phyloP scores from a whole-genome alignment of 2,888 invertebrate genomes.

The Agonopterix arenella region DNA sequence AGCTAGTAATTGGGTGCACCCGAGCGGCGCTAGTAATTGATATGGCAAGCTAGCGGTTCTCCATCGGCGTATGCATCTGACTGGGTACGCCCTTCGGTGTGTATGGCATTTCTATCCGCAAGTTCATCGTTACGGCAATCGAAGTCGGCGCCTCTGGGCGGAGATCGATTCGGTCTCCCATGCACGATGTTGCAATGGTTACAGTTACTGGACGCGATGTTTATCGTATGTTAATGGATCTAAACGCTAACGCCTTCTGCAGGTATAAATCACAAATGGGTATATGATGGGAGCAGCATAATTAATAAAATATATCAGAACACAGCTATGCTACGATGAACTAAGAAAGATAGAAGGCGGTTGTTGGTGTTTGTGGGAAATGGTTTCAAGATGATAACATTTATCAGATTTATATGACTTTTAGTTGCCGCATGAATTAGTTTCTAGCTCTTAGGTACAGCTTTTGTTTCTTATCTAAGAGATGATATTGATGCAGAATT shows the following conservation, averaged over 20 bases:
- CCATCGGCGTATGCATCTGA: constrained; percentile 41
- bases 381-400: too few relatives aligned
- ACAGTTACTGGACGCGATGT: constrained; percentile 54
- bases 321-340: too few relatives aligned
- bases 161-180: constrained; percentile 27
- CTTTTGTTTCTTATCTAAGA: too few relatives aligned
- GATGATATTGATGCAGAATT: too few relatives aligned
- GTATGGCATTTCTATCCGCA: constrained; percentile 33
- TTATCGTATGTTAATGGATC: constrained; percentile 52
- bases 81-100: constrained; percentile 45
- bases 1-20: constrained; percentile 69
- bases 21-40: constrained; percentile 68
- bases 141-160: constrained; percentile 33
- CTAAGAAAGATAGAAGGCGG: too few relatives aligned
- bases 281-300: too few relatives aligned
- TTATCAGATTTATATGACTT: too few relatives aligned
- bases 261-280: constrained; percentile 3
- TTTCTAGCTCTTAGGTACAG: too few relatives aligned
- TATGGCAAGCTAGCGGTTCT: constrained; percentile 67
- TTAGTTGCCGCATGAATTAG: too few relatives aligned
- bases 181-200: constrained; percentile 51
- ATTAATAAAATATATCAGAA: too few relatives aligned
- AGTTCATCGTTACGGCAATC: constrained; percentile 35
- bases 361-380: too few relatives aligned
- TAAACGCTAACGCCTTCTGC: constrained; percentile 33